Percentiles rank a stretch among this genome's conserved stretches.
Conservation (phyloP, 2,888 invertebrate species). For the Dicranocentrus wangi region DNA sequence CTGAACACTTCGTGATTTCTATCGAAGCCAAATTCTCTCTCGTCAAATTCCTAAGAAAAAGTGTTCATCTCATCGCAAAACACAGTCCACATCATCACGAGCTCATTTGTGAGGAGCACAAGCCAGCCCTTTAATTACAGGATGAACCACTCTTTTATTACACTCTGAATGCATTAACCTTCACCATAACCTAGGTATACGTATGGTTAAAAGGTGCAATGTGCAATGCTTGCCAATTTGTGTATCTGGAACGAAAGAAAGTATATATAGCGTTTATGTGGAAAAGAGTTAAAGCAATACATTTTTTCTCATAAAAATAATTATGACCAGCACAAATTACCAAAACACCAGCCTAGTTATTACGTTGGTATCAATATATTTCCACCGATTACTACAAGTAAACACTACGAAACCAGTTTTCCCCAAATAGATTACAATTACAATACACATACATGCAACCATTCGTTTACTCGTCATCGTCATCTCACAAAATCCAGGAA, state of each 20-base stretch:
- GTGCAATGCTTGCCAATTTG: too few relatives aligned
- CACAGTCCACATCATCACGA: slow-evolving; percentile 19
- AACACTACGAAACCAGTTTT: slow-evolving; percentile 51
- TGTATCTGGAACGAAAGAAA: too few relatives aligned
- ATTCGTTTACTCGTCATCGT: background rate
- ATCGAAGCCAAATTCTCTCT: slow-evolving; percentile 33
- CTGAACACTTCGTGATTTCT: slow-evolving; percentile 51
- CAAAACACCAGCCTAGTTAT: slow-evolving; percentile 43
- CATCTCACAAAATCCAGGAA: slow-evolving; percentile 46
- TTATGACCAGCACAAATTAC: slow-evolving; percentile 50
- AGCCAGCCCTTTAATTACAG: slow-evolving; percentile 40
- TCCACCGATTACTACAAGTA: slow-evolving; percentile 21
- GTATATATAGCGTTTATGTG: too few relatives aligned
- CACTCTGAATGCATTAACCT: slow-evolving; percentile 6
- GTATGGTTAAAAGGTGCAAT: too few relatives aligned
- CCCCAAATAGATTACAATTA: slow-evolving; percentile 15
- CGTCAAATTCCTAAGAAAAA: slow-evolving; percentile 42
- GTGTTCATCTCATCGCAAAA: slow-evolving; percentile 17
- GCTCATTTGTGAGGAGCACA: slow-evolving; percentile 33
- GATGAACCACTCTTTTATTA: slow-evolving; percentile 15
- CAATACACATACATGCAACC: background rate
- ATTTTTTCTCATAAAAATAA: slow-evolving; percentile 41
- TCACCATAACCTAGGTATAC: too few relatives aligned
- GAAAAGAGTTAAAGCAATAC: slow-evolving; percentile 20
- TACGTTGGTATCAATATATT: slow-evolving; percentile 32